phyloP scores from a whole-genome alignment of 2,113 vertebrate genomes.

The Beaufortia kweichowensis region DNA sequence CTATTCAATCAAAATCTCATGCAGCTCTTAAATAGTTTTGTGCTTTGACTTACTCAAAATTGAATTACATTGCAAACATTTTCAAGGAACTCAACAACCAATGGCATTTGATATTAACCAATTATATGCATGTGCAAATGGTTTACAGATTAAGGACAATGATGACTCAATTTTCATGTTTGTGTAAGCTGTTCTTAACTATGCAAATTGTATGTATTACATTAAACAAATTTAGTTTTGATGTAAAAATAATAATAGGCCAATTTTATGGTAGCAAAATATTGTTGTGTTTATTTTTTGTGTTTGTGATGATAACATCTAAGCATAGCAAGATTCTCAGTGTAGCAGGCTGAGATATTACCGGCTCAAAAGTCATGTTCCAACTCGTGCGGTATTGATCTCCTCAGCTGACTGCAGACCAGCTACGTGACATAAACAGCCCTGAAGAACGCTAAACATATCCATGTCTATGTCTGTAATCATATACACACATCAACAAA shows the following conservation, averaged over 20 bases:
- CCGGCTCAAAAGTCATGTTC: neutral
- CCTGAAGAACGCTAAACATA: neutral
- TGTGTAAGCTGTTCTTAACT: too few species aligned
- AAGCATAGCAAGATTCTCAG: neutral
- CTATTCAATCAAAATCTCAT: too few species aligned
- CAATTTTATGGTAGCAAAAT: neutral
- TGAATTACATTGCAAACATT: too few species aligned
- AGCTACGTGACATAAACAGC: neutral
- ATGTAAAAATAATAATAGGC: neutral
- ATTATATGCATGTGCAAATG: too few species aligned
- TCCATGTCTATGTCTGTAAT: neutral
- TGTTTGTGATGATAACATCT: neutral
- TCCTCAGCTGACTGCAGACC: conserved; percentile 16
- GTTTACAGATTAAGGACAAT: too few species aligned
- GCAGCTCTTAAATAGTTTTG: too few species aligned
- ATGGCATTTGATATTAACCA: too few species aligned
- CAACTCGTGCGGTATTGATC: neutral
- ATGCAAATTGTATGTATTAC: too few species aligned
- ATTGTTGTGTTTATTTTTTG: neutral
- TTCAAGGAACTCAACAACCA: too few species aligned
- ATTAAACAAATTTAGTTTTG: too few species aligned
- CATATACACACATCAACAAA: neutral
- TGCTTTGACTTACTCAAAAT: too few species aligned
- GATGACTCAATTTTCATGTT: too few species aligned
- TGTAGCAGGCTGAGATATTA: neutral